These are phyloP conservation scores for Sciaenops ocellatus DNA, from an alignment of 2,797 vertebrate species.

Conservation along the genomic window DNA sequence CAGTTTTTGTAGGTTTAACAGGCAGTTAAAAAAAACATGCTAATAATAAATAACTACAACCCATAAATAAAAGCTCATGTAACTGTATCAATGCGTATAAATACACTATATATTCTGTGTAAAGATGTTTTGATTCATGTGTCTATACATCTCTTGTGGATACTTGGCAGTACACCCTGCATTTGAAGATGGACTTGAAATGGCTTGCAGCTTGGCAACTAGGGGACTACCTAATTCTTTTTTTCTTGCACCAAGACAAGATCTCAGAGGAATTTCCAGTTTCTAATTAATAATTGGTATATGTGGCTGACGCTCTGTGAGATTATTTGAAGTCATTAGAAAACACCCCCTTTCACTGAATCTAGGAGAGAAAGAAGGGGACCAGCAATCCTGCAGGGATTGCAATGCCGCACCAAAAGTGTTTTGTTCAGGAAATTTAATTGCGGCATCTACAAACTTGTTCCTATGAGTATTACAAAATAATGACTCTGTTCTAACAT, in stretches of 20 bases:
- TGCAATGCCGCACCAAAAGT: slow-evolving; percentile 69
- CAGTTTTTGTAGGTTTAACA: too few relatives aligned
- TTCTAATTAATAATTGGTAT: slow-evolving; percentile 85
- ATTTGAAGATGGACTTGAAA: slow-evolving; percentile 47
- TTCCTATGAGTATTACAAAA: slow-evolving; percentile 85
- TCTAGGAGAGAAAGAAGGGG: slow-evolving; percentile 70
- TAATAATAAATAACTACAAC: background rate
- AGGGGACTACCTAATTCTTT: slow-evolving; percentile 35
- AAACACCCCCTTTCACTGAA: slow-evolving; percentile 66
- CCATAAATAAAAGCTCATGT: slow-evolving; percentile 1
- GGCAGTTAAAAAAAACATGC: too few relatives aligned
- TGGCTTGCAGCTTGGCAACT: slow-evolving; percentile 46
- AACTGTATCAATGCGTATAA: slow-evolving; percentile 1
- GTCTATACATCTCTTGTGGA: slow-evolving; percentile 21
- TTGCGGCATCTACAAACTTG: slow-evolving; percentile 83
- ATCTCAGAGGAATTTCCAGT: slow-evolving; percentile 71
- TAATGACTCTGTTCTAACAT: slow-evolving; percentile 84
- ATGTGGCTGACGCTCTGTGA: slow-evolving; percentile 75
- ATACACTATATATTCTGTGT: slow-evolving; percentile 10
- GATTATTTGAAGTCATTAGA: slow-evolving; percentile 85
- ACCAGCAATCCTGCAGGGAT: slow-evolving; percentile 73
- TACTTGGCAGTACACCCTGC: slow-evolving; percentile 23
- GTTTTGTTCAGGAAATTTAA: slow-evolving; percentile 87
- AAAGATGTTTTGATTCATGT: slow-evolving; percentile 30
- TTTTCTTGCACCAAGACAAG: slow-evolving; percentile 49